These are phyloP conservation scores for Hippoglossus stenolepis DNA, from an alignment of 2,113 vertebrate species.

Conservation along the genomic window DNA sequence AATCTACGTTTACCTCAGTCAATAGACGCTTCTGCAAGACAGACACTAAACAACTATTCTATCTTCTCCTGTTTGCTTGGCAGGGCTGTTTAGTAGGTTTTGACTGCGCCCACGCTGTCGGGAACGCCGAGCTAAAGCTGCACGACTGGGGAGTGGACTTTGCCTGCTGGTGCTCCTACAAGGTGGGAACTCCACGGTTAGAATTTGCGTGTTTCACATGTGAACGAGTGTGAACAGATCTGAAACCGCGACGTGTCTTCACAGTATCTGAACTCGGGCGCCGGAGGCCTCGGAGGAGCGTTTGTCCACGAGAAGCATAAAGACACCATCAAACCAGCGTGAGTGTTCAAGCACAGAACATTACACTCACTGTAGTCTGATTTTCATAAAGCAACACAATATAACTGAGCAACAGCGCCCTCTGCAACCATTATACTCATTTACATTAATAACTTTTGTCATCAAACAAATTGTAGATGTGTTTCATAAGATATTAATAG, in stretches of 20 bases:
- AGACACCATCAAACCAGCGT: conserved; percentile 87
- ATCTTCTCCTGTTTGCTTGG: not conserved
- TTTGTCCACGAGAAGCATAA: conserved; percentile 92
- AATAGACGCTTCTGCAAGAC: not conserved
- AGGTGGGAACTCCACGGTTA: conserved; percentile 79
- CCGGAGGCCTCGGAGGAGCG: conserved; percentile 90
- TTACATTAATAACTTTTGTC: no score
- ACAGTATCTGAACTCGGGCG: conserved; percentile 95
- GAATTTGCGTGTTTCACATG: no score
- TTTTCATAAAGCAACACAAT: no score
- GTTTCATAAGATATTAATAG: no score
- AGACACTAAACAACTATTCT: not conserved
- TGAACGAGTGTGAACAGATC: not conserved
- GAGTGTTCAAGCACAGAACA: conserved; percentile 72
- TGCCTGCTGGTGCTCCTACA: conserved; percentile 98
- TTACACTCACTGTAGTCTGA: not conserved
- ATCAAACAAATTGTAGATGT: no score
- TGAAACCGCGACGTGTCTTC: not conserved
- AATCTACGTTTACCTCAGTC: no score
- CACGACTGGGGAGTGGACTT: conserved; percentile 97
- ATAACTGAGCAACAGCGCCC: no score
- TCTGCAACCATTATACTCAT: no score
- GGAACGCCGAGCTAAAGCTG: conserved; percentile 89
- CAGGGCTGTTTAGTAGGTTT: conserved; percentile 96
- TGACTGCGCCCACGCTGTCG: conserved; percentile 93